Base-by-base conservation (phyloP, 2,797 vertebrate genomes). In the Muraenolepis orangiensis region DNA sequence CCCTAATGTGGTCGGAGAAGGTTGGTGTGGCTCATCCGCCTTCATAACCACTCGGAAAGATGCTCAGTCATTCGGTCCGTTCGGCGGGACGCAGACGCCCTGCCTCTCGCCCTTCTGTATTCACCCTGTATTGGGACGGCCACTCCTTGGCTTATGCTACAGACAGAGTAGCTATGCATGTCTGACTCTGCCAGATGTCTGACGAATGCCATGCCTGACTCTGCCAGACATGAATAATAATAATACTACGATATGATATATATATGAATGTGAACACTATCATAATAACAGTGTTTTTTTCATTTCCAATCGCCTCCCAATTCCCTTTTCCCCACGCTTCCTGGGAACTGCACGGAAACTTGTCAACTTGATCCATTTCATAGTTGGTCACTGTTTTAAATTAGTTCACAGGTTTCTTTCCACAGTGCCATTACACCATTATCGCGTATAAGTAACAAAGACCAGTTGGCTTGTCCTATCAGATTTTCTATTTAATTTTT, bases 1-100 rank as follows among this genome's bases (percentile, higher is more conserved):
- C 81, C 87, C 91, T 94, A 94, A 93, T 92, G 92, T 80, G 86
- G 87, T 93, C 90, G 90, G 89, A 87, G 90, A 90, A 89, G 87
- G 86, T 85, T 89, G 80, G 82, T 78, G 80, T 80, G 85, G 84
- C 88, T 91, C 91, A 87, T 91, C 89, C 82, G 87, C 87, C 86
- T 91, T 93, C 87, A 87, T 85, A 90, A 93, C 90, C 84, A 90
- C 85, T 93, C 92, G 91, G 88, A 89, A 83, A 91, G 87, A 85
- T 1, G 72, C 85, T 92, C 88, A 79, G 81, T 91, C 88, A 87
- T 81, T 82, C 74, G 78, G 75, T 81, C 75, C 66, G 40, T n/a
- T 78, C 78, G 73, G 78, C 81, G 74, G 69, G 28, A 61, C 69
- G 78, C 46, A 20, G 80, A 76, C 79, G 75, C 78, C 75, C 31